Evolutionary conservation across 2,797 vertebrate genomes (phyloP), one percentile per base, ranked within the genome.

Genomic region (Rallus crepitans): DNA sequence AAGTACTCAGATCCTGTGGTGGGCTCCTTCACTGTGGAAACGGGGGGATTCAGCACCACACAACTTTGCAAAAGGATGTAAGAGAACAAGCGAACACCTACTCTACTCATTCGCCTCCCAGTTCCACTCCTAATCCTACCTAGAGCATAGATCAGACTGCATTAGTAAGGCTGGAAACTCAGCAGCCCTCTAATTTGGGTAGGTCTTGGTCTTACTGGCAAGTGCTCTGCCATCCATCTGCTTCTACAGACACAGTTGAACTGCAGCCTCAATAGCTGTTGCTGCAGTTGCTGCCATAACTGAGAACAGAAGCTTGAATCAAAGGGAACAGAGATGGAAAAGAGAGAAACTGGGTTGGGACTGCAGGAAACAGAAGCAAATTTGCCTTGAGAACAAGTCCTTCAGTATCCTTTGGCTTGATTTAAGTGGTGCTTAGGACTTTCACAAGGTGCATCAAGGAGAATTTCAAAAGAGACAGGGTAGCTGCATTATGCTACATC

Each of bases 121-220:
- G 27, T 12, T 48, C 24, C 9, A 35, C 37, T 73, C 30, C 56
- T 88, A 83, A 94, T 59, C 65, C 69, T 8, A 17, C 33, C 82
- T 87, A 87, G 78, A 86, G 30, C 39, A 16, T 5, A 40, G 39
- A 88, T 15, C 53, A 75, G 90, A 65, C 84, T 72, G 7, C 42
- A 19, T 21, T 4, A 47, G 72, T 21, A 42, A 84, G 69, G 37
- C 40, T 90, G 81, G 86, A 71, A 83, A 82, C 28, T 47, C 59
- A 42, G 18, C 63, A 92, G 42, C 18, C 33, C 47, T 80, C 71
- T 82, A 47, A 87, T 92, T 87, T 89, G 78, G 68, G 42, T 30
- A 69, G 79, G 2, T 48, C 42, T 45, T 9, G 6, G 11, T 31
- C 71, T 56, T 45, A 9, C 53, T 79, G 68, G 77, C 77, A 93